These are phyloP conservation scores for Ametastegia equiseti DNA, from an alignment of 2,888 invertebrate species.

Conservation along the genomic window DNA sequence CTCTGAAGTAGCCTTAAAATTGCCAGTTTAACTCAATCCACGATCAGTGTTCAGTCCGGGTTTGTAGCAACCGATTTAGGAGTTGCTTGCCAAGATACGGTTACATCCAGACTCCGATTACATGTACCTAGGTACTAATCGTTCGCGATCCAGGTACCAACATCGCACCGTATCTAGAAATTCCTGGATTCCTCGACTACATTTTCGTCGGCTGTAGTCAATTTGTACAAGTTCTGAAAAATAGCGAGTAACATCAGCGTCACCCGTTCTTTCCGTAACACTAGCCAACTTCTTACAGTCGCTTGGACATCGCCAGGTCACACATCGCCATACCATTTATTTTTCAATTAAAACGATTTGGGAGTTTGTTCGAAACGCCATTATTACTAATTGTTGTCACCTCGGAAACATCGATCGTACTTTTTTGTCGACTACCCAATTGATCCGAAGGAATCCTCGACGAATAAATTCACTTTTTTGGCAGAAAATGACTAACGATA, in stretches of 20 bases:
- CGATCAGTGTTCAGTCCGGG: slow-evolving; percentile 9
- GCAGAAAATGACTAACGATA: too few relatives aligned
- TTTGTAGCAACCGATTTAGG: slow-evolving; percentile 31
- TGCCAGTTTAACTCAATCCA: slow-evolving; percentile 22
- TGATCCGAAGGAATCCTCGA: too few relatives aligned
- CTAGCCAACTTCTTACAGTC: slow-evolving; percentile 29
- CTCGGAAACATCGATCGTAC: not conserved
- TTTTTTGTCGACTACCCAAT: not conserved
- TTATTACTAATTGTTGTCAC: too few relatives aligned
- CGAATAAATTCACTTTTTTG: too few relatives aligned
- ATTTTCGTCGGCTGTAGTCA: slow-evolving; percentile 34
- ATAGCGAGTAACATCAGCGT: not conserved
- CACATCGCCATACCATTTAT: not conserved
- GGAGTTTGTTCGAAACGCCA: too few relatives aligned
- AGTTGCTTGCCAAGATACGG: slow-evolving; percentile 16
- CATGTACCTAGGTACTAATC: slow-evolving; percentile 34
- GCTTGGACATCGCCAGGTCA: not conserved
- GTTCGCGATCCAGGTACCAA: not conserved
- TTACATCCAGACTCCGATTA: not conserved
- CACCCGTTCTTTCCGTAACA: slow-evolving; percentile 11
- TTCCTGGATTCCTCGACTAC: slow-evolving; percentile 37
- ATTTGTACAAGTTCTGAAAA: slow-evolving; percentile 34
- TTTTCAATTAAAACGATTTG: too few relatives aligned
- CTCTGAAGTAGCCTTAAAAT: slow-evolving; percentile 38
- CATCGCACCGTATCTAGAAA: slow-evolving; percentile 31